Evolutionary conservation across 2,888 invertebrate species (phyloP), one percentile per base, ranked within the genome.

Genomic region (Tanypteryx hageni): DNA sequence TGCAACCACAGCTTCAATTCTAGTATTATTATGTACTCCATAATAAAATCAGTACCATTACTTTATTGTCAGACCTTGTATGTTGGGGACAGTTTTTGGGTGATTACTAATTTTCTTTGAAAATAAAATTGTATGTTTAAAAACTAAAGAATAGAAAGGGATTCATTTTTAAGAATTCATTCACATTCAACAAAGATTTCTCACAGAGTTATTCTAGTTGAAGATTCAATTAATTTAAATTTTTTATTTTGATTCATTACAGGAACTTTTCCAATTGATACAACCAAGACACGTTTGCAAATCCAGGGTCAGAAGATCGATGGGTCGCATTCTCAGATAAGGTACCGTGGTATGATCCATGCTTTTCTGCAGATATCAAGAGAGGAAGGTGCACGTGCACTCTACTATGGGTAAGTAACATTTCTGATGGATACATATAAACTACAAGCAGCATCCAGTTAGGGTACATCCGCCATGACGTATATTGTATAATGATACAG

Each of bases 211-310:
- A 44, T 22, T 76, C 11, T 76, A 22, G 27, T 27, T 76, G 27
- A 13, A 27, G 14, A 76, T 76, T 0, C 13, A 13, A 13, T 11
- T 76, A 27, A 4, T 76, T 76, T 22, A 22, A 13, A 76, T 76
- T 76, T 27, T 92, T 57, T 86, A 76, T 92, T 61, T 93, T 93
- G 93, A 86, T 93, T 93, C 93, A 93, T 94, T 94, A 18, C 94
- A 98, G 99, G 99, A 93, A 99, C 99, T 81, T 99, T 99, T 96
- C 99, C 99, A n/a, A 98, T 99, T 94, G 99, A 99, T 95, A 98
- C 98, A 59, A 98, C 99, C 44, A 99, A 99, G 96, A 99, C 99
- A 27, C 96, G 99, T 93, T 96, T 99, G 44, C 99, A 99, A 96
- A 97, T 99, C 94, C 99, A 99, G 95, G 99, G 99, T 0, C 99